Base-by-base conservation (phyloP, 2,113 vertebrate species). In the Nycticebus coucang region DNA sequence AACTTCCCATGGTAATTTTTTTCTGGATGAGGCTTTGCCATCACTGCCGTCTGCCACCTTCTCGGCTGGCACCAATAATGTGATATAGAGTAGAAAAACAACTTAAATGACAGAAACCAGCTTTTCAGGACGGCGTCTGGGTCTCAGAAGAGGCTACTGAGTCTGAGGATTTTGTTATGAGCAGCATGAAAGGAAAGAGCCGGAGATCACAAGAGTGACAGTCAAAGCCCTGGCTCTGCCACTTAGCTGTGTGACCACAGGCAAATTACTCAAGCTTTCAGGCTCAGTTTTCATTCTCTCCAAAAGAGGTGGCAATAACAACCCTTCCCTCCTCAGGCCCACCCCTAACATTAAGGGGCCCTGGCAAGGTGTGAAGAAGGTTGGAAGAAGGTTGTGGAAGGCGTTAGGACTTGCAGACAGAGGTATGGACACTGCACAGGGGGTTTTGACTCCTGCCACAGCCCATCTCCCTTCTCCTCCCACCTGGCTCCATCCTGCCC, bases 1-100 rank as follows among this genome's bases (percentile, higher is more conserved):
- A 94, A 8, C 82, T 95, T 95, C 93, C 74, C 88, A 91, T 77
- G 92, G 87, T 82, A 82, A 86, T 69, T 87, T 71, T 71, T 72
- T 92, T 80, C 77, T 84, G 77, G 89, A 60, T 18, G 68, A 77
- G 24, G 41, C 45, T 88, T 93, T 91, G 87, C 80, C 84, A 91
- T 33, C 75, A 53, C 59, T 60, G 55, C 74, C 75, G 21, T 69
- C 86, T 84, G 84, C 84, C 74, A 88, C 88, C 92, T 68, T 84
- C 81, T 96, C 57, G 74, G 57, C 71, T 92, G 94, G 96, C 84
- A 84, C 59, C 19, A 18, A 19, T 33, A 66, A 53, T 1, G 7
- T 5, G 13, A 30, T 22, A 14, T 0, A 0, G 41, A 15, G 24
- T 12, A 41, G 64, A 55, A 90, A 89, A 77, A 83, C 78, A 45